phyloP scores from a whole-genome alignment of 35 echinoderm and acorn worm species.

The Diadema setosum region DNA sequence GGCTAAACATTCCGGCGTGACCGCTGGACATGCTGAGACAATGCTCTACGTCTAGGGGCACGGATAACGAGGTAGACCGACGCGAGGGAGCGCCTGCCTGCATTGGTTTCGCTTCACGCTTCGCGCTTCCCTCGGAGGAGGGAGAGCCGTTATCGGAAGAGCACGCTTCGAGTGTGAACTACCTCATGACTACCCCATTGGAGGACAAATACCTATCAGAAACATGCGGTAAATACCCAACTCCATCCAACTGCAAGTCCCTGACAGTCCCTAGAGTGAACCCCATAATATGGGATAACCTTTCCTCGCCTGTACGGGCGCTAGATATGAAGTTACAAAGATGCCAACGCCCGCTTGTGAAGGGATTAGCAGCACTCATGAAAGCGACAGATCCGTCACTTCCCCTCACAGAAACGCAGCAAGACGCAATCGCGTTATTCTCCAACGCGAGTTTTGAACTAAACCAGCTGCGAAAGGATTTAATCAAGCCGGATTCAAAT shows the following conservation, averaged over 20 bases:
- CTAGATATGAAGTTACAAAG: conserved; percentile 30
- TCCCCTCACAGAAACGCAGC: not conserved
- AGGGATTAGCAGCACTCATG: conserved; percentile 16
- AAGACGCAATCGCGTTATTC: conserved; percentile 35
- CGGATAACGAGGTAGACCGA: no score
- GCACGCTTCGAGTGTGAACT: not conserved
- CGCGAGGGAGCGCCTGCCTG: no score
- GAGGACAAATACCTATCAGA: conserved; percentile 21
- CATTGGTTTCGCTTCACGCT: conserved; percentile 16
- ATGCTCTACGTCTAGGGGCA: no score
- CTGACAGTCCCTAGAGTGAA: conserved; percentile 27
- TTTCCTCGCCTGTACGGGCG: not conserved
- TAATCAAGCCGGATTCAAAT: conserved; percentile 36
- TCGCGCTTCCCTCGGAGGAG: not conserved
- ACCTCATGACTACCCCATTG: not conserved
- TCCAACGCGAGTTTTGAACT: conserved; percentile 15
- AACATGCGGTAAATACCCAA: not conserved
- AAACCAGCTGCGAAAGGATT: conserved; percentile 26
- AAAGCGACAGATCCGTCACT: not conserved
- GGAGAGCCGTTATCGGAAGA: not conserved
- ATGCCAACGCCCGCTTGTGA: conserved; percentile 32
- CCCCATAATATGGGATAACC: conserved; percentile 26
- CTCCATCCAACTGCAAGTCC: not conserved
- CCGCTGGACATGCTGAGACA: no score
- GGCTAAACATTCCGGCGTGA: no score